phyloP scores from a whole-genome alignment of 1,140 invertebrate species.

The Caenorhabditis brenneri region DNA sequence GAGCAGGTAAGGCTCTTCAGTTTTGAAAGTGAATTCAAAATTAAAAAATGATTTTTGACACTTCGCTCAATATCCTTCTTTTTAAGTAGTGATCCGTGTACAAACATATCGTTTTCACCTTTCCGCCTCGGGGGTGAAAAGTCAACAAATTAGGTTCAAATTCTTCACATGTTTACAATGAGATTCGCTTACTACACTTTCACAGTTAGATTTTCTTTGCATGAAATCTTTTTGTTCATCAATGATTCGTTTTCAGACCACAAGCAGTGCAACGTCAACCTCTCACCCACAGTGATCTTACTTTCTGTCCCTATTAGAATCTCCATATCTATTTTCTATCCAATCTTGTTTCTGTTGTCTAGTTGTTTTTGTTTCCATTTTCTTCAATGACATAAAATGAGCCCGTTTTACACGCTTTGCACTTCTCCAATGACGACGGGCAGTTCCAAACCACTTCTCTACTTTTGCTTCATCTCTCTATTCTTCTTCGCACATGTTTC shows the following conservation, averaged over 20 bases:
- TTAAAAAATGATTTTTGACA: neutral
- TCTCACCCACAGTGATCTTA: constrained; percentile 1
- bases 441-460: neutral
- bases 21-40: neutral
- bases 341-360: neutral
- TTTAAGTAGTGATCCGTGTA: neutral
- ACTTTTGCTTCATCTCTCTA: neutral
- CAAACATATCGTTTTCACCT: constrained; percentile 18
- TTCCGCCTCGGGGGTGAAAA: constrained; percentile 4
- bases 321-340: neutral
- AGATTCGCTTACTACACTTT: neutral
- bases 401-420: neutral
- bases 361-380: neutral
- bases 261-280: neutral
- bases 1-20: neutral
- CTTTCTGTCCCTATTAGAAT: neutral
- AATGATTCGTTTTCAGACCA: neutral
- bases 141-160: constrained; percentile 31
- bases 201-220: no score
- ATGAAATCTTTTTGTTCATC: no score
- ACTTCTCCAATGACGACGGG: neutral
- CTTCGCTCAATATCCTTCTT: neutral
- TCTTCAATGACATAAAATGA: constrained; percentile 24
- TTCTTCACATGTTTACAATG: constrained; percentile 23
- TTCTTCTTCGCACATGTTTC: neutral